phyloP scores from a whole-genome alignment of 2,888 invertebrate species.

The Tuta absoluta region DNA sequence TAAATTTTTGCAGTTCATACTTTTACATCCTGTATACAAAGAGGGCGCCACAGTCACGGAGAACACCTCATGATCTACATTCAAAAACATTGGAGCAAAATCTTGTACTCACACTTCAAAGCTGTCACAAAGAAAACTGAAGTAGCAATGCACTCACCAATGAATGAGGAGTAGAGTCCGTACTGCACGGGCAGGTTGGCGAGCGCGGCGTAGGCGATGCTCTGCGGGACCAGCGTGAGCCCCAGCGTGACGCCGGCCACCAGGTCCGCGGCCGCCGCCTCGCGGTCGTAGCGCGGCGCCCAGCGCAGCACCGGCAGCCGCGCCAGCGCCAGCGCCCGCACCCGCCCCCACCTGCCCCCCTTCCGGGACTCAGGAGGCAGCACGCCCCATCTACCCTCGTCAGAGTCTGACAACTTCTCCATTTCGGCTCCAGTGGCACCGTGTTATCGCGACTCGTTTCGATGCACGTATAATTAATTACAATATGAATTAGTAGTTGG shows the following conservation, averaged over 20 bases:
- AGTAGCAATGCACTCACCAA: constrained; percentile 76
- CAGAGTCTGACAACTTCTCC: neutral
- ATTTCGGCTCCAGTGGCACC: neutral
- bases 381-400: constrained; percentile 1
- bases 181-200: constrained; percentile 93
- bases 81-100: no score
- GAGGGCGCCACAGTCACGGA: no score
- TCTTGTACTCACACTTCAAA: no score
- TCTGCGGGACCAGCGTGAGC: constrained; percentile 95
- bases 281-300: constrained; percentile 85
- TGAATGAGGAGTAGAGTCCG: constrained; percentile 95
- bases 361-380: neutral
- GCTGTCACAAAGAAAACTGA: neutral
- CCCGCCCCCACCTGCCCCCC: neutral
- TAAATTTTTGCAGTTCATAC: no score
- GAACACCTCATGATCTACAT: no score
- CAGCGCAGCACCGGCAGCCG: constrained; percentile 82
- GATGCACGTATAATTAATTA: constrained; percentile 5
- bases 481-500: neutral
- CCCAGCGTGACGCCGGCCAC: constrained; percentile 95
- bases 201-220: constrained; percentile 93
- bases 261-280: constrained; percentile 87
- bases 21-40: no score
- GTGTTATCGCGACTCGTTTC: neutral
- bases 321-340: constrained; percentile 37